A percentile compares a stretch with the other conserved stretches of the same genome.
Evolutionary conservation across 2,888 invertebrate genomes (phyloP).

Genomic region (Tetranychus truncatus): DNA sequence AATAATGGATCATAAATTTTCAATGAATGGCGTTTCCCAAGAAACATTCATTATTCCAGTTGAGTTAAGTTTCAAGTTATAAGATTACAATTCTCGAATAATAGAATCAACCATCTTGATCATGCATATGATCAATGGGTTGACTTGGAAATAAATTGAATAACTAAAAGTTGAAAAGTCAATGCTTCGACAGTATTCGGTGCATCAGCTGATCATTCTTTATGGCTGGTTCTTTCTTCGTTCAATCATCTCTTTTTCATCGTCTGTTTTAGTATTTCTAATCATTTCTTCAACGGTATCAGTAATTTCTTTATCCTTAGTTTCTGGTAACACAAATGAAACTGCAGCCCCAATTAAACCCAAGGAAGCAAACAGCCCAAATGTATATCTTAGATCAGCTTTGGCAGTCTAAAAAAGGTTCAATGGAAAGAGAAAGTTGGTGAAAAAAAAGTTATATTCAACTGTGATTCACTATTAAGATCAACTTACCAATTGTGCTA

Average conservation of each 20-base stretch:
- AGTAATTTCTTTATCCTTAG: constrained; percentile 19
- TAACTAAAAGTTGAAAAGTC: neutral
- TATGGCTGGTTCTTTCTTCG: no score
- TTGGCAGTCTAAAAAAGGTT: constrained; percentile 13
- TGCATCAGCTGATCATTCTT: neutral
- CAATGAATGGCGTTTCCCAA: no score
- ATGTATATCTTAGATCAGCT: neutral
- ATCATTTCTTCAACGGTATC: constrained; percentile 17
- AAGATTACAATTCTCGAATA: no score
- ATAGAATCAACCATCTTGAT: no score
- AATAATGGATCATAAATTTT: no score
- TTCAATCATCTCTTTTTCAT: neutral
- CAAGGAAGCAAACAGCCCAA: constrained; percentile 14
- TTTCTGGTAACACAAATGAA: constrained; percentile 19
- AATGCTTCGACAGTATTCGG: neutral
- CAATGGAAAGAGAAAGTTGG: neutral
- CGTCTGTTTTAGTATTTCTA: neutral
- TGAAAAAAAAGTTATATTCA: neutral
- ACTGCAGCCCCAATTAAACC: constrained; percentile 13
- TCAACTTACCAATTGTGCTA: constrained; percentile 22
- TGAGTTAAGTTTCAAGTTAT: no score
- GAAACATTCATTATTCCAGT: no score
- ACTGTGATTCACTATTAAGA: neutral
- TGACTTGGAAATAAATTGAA: no score
- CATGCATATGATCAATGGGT: no score